Conservation (phyloP, 2,113 vertebrate species). For the Eulemur rufifrons region DNA sequence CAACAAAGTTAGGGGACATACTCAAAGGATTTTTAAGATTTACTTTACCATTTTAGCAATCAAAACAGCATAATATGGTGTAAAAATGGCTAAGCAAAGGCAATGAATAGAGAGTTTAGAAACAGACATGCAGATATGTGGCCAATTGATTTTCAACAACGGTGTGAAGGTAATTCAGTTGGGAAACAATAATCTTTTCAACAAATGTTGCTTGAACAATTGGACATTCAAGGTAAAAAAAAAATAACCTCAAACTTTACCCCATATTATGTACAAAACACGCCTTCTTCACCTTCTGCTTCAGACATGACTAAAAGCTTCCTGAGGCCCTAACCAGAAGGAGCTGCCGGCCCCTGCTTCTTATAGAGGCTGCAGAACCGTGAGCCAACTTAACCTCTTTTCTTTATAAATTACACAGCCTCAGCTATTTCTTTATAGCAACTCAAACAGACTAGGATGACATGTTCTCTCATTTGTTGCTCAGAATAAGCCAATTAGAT, state of each 20-base stretch:
- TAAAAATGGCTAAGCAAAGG: not conserved
- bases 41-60: not conserved
- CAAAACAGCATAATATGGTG: not conserved
- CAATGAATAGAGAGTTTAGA: not conserved
- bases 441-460: not conserved
- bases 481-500: not conserved
- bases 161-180: not conserved
- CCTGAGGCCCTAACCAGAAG: too few species aligned
- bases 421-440: too few species aligned
- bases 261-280: not conserved
- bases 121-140: not conserved
- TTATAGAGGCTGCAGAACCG: too few species aligned
- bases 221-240: not conserved
- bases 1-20: not conserved
- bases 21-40: not conserved
- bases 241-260: not conserved
- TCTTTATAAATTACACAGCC: too few species aligned
- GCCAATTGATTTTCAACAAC: not conserved
- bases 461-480: not conserved
- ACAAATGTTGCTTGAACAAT: not conserved
- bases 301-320: too few species aligned
- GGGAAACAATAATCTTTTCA: not conserved
- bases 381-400: too few species aligned
- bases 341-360: too few species aligned
- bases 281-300: too few species aligned